Base-by-base conservation (phyloP, 2,888 invertebrate species). In the Cephus rjabovi region DNA sequence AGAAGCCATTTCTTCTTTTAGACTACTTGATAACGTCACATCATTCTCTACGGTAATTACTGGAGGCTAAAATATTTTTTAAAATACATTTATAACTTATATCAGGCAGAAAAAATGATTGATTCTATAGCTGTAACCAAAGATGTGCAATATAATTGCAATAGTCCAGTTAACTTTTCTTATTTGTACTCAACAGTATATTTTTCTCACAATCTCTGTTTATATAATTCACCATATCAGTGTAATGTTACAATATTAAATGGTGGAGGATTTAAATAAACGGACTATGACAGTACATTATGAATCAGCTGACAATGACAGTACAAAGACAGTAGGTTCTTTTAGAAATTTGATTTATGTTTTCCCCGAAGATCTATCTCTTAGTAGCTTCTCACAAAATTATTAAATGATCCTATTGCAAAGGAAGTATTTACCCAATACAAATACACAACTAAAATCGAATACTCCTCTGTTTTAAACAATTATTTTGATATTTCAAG, bases 1-100 rank as follows among this genome's bases (percentile, higher is more conserved):
- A 37, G 87, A 86, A 80, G 91, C 90, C 91, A 91, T 91, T 30
- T 83, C 85, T 86, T 84, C 79, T 80, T 77, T 35, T 34, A 76
- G 23, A n/a, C 40, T 71, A 77, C 70, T 75, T 37, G 73, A 71
- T 34, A 77, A 76, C 81, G 83, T 89, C 86, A 89, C 86, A 86
- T 87, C 86, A 79, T 84, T 84, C 80, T 76, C 75, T n/a, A 23
- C 15, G 1, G 4, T 11, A 12, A 30, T 15, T 40, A 40, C 6
- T 15, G 6, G 12, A 70, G 1, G 2, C 70, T 70, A 30, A 30
- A 30, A 70, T 70, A 11, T 70, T 30, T 70, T 30, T 6, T 30
- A 3, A 12, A 33, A 12, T 12, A 30, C 9, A 30, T 70, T 40
- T 40, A 15, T 40, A 40, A 40, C 15, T 40, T 40, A 6, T 40